These are phyloP conservation scores for Mesorhabditis sp. DNA, from an alignment of 2,888 invertebrate species.

Conservation along the genomic window DNA sequence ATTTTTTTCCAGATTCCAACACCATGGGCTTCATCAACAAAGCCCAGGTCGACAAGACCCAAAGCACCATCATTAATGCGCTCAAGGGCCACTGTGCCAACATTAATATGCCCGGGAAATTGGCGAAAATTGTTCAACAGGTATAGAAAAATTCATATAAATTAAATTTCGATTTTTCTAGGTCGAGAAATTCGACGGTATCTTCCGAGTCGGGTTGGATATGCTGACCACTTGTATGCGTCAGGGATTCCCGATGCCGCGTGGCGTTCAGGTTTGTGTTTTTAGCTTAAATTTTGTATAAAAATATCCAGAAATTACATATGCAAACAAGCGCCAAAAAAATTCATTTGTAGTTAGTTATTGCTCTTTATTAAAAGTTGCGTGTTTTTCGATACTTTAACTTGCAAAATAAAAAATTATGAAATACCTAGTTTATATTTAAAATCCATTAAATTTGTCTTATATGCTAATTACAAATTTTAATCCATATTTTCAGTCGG, in stretches of 20 bases:
- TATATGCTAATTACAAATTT: no score
- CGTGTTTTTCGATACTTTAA: no score
- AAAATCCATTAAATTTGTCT: no score
- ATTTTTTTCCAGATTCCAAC: conserved; percentile 25
- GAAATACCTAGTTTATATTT: no score
- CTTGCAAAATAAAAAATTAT: no score
- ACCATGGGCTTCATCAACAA: conserved; percentile 27
- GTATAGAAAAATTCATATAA: conserved; percentile 22
- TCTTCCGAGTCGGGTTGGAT: neutral
- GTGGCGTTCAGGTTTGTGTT: no score
- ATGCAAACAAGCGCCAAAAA: no score
- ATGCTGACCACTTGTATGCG: neutral
- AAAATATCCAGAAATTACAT: no score
- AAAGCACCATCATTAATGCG: conserved; percentile 92
- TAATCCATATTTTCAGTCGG: no score
- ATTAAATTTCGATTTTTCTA: neutral
- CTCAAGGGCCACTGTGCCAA: conserved; percentile 75
- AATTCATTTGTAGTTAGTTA: no score
- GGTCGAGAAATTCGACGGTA: neutral
- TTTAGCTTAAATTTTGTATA: no score
- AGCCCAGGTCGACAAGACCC: conserved; percentile 77
- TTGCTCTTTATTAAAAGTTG: no score
- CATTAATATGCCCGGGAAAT: conserved; percentile 33
- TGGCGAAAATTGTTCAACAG: conserved; percentile 49
- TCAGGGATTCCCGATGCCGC: neutral